phyloP scores from a whole-genome alignment of 2,113 vertebrate genomes.

The Aix galericulata region DNA sequence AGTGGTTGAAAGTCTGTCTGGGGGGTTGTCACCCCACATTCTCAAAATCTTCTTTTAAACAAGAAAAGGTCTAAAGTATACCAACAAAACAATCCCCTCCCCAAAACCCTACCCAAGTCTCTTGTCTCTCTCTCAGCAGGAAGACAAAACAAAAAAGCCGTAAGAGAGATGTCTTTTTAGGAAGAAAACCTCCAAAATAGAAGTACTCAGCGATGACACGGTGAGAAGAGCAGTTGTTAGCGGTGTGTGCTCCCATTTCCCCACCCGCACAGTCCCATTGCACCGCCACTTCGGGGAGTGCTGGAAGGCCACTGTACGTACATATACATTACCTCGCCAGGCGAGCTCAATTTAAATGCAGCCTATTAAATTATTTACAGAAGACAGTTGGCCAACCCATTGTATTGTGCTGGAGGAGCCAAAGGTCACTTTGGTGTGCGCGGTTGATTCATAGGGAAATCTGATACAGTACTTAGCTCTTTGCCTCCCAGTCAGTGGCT shows the following conservation, averaged over 20 bases:
- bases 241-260: rapidly evolving
- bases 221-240: not conserved
- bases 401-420: constrained; percentile 62
- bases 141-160: not conserved
- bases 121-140: not conserved
- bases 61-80: not conserved
- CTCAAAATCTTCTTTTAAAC: not conserved
- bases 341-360: constrained; percentile 56
- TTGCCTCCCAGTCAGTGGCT: constrained; percentile 24
- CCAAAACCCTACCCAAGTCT: not conserved
- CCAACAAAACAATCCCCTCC: not conserved
- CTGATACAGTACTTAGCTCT: constrained; percentile 66
- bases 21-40: not conserved
- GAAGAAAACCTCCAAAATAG: not conserved
- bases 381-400: constrained; percentile 73
- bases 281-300: not conserved
- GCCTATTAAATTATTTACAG: constrained; percentile 86
- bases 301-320: not conserved
- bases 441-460: constrained; percentile 72
- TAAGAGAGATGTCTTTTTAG: not conserved
- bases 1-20: not conserved
- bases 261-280: no score
- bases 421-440: constrained; percentile 73
- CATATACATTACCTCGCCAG: constrained; percentile 10
- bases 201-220: not conserved